These are phyloP conservation scores for Parauchenoglanis ngamensis DNA, from an alignment of 2,797 vertebrate genomes.

Conservation along the genomic window DNA sequence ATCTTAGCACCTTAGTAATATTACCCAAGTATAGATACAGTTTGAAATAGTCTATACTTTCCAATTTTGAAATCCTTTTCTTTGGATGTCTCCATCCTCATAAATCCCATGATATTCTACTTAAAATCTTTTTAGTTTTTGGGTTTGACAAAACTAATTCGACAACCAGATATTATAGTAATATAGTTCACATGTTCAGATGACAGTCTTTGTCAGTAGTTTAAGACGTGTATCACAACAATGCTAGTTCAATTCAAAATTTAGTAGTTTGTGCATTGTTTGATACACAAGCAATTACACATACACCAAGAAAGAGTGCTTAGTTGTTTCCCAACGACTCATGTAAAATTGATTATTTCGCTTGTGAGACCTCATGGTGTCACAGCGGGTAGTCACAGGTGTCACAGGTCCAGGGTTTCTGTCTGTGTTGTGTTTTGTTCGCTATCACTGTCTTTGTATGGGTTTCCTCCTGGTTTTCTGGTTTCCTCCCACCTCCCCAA, in stretches of 20 bases:
- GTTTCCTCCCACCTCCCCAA: not conserved
- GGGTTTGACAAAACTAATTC: too few species aligned
- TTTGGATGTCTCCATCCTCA: not conserved
- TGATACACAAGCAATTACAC: not conserved
- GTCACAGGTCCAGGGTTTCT: not conserved
- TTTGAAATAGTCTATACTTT: not conserved
- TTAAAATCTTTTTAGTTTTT: too few species aligned
- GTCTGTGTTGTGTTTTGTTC: not conserved
- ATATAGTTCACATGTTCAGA: not conserved
- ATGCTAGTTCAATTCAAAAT: not conserved
- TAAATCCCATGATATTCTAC: not conserved
- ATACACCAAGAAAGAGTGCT: not conserved
- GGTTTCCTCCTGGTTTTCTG: not conserved
- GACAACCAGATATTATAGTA: slow-evolving; percentile 13
- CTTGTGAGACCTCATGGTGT: not conserved
- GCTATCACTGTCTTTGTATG: not conserved
- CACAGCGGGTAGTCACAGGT: too few species aligned
- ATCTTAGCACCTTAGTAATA: not conserved
- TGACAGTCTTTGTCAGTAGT: not conserved
- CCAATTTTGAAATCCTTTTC: not conserved
- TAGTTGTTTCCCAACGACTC: not conserved
- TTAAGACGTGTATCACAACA: not conserved
- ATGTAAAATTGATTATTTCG: not conserved
- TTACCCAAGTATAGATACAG: not conserved
- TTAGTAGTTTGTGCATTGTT: not conserved